Evolutionary conservation across 2,888 invertebrate species (phyloP).

Genomic region (Melinopterus prodromus): DNA sequence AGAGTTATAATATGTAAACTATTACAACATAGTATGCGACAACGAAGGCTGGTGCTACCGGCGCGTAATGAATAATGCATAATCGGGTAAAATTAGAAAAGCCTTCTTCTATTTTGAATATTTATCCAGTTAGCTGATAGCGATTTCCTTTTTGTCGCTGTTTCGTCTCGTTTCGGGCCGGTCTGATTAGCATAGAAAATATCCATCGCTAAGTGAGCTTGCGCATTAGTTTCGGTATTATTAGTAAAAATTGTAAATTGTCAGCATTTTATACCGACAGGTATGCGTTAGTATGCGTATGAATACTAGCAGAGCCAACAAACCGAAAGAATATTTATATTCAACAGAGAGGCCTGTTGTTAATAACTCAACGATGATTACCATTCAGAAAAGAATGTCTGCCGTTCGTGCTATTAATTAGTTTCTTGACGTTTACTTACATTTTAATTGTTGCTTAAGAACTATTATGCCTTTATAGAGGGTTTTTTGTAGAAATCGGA

Average conservation of each 20-base stretch:
- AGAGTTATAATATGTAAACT: neutral
- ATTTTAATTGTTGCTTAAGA: neutral
- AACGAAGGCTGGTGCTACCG: neutral
- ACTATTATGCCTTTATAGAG: neutral
- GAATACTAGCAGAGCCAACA: neutral
- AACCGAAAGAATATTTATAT: neutral
- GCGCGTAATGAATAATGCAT: neutral
- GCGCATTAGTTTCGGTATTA: neutral
- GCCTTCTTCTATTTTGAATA: slow-evolving; percentile 4
- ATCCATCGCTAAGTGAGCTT: neutral
- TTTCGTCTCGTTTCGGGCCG: neutral
- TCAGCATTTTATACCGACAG: neutral
- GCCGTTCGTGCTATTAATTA: neutral
- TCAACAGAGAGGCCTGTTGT: neutral
- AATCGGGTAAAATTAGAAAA: neutral
- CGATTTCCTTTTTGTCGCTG: slow-evolving; percentile 4
- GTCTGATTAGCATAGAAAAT: slow-evolving; percentile 4
- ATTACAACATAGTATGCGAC: neutral
- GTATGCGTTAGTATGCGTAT: neutral
- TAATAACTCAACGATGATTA: neutral
- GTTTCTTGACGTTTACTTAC: slow-evolving; percentile 4
- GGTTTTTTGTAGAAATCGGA: neutral
- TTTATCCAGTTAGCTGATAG: neutral
- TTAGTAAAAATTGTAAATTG: slow-evolving; percentile 4
- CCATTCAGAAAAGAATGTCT: neutral